phyloP scores from a whole-genome alignment of 2,888 invertebrate genomes.

The Mythimna loreyi region DNA sequence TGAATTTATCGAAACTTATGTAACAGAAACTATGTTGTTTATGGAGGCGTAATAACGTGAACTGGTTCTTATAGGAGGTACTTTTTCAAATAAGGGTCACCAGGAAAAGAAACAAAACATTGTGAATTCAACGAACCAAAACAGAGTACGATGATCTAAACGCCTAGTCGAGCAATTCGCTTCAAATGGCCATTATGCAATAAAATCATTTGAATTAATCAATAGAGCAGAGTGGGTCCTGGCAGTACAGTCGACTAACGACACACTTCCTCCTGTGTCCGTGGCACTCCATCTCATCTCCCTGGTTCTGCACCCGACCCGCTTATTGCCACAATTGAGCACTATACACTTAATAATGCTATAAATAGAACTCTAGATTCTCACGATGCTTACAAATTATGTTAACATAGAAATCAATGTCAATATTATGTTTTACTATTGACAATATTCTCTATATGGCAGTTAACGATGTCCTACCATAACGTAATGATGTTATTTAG shows the following conservation, averaged over 20 bases:
- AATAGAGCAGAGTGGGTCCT: slow-evolving; percentile 87
- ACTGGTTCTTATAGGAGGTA: slow-evolving; percentile 9
- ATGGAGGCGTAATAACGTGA: slow-evolving; percentile 10
- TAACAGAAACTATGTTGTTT: slow-evolving; percentile 33
- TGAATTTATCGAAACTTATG: slow-evolving; percentile 44
- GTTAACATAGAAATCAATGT: slow-evolving; percentile 44
- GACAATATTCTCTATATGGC: slow-evolving; percentile 20
- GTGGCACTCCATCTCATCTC: slow-evolving; percentile 60
- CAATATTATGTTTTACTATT: slow-evolving; percentile 49
- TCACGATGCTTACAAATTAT: slow-evolving; percentile 63
- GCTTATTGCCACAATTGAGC: slow-evolving; percentile 65
- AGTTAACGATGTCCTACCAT: slow-evolving; percentile 24
- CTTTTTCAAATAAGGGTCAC: slow-evolving; percentile 31
- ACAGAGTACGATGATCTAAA: slow-evolving; percentile 64
- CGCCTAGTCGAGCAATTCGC: slow-evolving; percentile 70
- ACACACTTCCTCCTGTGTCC: slow-evolving; percentile 78
- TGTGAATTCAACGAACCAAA: slow-evolving; percentile 27
- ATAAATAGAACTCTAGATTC: slow-evolving; percentile 66
- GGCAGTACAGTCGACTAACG: slow-evolving; percentile 78
- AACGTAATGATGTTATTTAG: slow-evolving; percentile 7
- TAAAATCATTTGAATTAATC: slow-evolving; percentile 88
- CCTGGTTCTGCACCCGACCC: slow-evolving; percentile 63
- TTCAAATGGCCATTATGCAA: slow-evolving; percentile 82
- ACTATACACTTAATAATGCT: slow-evolving; percentile 48
- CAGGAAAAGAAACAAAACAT: slow-evolving; percentile 33